Percentiles rank a stretch among this genome's conserved stretches.
Conservation (phyloP, 2,888 invertebrate species). For the Malacosoma neustria region DNA sequence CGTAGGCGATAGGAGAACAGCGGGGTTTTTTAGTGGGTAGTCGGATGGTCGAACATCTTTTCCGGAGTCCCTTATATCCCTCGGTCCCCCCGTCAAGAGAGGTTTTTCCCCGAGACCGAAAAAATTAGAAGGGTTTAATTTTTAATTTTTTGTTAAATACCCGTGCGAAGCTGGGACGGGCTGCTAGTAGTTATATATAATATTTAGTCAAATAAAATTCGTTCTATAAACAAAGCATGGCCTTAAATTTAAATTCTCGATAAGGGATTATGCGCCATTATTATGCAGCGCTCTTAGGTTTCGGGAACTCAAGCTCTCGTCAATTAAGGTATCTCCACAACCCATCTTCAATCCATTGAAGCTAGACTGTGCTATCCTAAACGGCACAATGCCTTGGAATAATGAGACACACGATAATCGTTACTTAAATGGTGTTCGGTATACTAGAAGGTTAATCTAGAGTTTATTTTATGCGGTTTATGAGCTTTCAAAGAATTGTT, state of each 20-base stretch:
- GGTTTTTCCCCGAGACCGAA: no score
- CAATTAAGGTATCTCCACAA: constrained; percentile 67
- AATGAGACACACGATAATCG: constrained; percentile 51
- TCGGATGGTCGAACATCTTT: no score
- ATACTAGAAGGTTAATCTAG: constrained; percentile 31
- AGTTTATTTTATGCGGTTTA: constrained; percentile 30
- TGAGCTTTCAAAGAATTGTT: constrained; percentile 19
- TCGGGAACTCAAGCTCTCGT: constrained; percentile 66
- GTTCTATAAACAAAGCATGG: constrained; percentile 22
- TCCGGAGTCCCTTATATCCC: no score
- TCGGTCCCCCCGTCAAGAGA: no score
- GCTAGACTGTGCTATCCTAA: constrained; percentile 37
- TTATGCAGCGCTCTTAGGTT: constrained; percentile 68
- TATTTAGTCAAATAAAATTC: no score
- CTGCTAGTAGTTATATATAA: no score
- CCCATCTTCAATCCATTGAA: constrained; percentile 60
- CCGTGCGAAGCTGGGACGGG: no score
- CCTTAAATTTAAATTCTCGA: constrained; percentile 48
- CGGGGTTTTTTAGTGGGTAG: no score
- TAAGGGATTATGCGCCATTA: constrained; percentile 69
- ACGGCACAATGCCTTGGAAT: constrained; percentile 59
- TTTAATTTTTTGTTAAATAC: no score
- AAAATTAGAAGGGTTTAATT: no score
- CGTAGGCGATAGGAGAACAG: no score
- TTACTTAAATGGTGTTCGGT: constrained; percentile 46